These are phyloP conservation scores for Hypercompe scribonia DNA, from an alignment of 2,888 invertebrate genomes.

Conservation along the genomic window DNA sequence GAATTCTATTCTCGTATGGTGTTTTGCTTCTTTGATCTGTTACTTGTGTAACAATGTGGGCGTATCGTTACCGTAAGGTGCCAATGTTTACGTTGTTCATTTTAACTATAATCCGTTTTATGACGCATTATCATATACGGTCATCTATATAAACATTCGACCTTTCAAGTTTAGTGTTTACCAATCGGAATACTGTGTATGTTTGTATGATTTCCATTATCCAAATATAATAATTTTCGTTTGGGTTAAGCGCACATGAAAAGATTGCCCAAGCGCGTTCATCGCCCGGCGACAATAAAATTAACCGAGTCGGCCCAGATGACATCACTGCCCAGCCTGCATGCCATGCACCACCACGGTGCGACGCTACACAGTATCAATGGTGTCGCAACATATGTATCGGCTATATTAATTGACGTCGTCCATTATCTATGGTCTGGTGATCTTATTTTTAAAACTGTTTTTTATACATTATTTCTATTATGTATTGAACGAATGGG, in stretches of 20 bases:
- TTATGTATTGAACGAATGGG: constrained; percentile 21
- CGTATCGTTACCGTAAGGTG: constrained; percentile 31
- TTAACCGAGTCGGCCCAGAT: constrained; percentile 71
- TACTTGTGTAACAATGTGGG: constrained; percentile 43
- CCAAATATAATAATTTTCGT: constrained; percentile 38
- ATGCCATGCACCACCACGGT: constrained; percentile 33
- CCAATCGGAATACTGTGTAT: constrained; percentile 31
- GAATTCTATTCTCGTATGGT: constrained; percentile 32
- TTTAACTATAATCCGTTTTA: constrained; percentile 35
- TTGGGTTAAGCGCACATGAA: constrained; percentile 34
- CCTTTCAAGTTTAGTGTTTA: constrained; percentile 21
- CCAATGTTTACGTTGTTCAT: constrained; percentile 40
- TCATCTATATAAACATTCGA: constrained; percentile 32
- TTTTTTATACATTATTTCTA: constrained; percentile 25
- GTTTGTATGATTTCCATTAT: constrained; percentile 31
- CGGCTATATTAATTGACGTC: constrained; percentile 54
- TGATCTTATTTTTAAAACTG: constrained; percentile 49
- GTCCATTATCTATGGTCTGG: constrained; percentile 57
- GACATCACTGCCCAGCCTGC: constrained; percentile 64
- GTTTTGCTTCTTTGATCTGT: constrained; percentile 36
- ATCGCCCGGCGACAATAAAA: constrained; percentile 57
- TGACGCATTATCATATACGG: constrained; percentile 32
- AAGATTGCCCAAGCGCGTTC: constrained; percentile 44
- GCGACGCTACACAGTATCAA: constrained; percentile 41
- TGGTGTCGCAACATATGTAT: constrained; percentile 56